phyloP scores from a whole-genome alignment of 35 echinoderm and acorn worm species.

The Diadema setosum region DNA sequence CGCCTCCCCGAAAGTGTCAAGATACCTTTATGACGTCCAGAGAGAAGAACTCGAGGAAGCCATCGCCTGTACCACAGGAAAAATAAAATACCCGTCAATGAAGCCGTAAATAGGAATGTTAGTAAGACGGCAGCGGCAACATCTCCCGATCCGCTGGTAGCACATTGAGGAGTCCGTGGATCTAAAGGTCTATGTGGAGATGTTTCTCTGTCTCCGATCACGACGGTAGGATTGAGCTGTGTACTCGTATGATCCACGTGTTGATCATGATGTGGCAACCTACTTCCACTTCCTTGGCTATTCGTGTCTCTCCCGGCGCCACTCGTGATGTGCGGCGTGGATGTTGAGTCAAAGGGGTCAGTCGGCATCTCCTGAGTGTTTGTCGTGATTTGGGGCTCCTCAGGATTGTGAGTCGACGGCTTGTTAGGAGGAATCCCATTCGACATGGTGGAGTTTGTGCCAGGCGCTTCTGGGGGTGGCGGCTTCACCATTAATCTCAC shows the following conservation, averaged over 20 bases:
- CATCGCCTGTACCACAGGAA: conserved; percentile 50
- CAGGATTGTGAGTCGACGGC: background rate
- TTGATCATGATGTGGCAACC: background rate
- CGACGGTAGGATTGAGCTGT: background rate
- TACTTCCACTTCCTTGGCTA: background rate
- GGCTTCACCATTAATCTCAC: conserved; percentile 37
- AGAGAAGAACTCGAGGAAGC: conserved; percentile 1
- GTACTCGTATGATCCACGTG: background rate
- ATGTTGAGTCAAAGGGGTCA: background rate
- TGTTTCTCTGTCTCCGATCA: background rate
- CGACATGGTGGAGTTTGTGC: background rate
- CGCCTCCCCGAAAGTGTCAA: conserved; percentile 29
- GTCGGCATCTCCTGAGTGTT: background rate
- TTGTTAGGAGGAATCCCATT: background rate
- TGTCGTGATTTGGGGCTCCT: background rate
- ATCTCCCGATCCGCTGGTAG: background rate
- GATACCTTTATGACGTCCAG: background rate
- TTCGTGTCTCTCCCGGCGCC: background rate
- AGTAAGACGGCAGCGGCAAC: conserved; percentile 17
- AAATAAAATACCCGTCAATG: conserved; percentile 4
- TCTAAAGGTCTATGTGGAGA: background rate
- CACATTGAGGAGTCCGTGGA: background rate
- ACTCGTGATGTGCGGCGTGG: background rate
- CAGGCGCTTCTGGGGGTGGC: background rate
- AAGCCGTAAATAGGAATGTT: conserved; percentile 45